Conservation (phyloP, 2,888 invertebrate genomes). For the Phortica magna region DNA sequence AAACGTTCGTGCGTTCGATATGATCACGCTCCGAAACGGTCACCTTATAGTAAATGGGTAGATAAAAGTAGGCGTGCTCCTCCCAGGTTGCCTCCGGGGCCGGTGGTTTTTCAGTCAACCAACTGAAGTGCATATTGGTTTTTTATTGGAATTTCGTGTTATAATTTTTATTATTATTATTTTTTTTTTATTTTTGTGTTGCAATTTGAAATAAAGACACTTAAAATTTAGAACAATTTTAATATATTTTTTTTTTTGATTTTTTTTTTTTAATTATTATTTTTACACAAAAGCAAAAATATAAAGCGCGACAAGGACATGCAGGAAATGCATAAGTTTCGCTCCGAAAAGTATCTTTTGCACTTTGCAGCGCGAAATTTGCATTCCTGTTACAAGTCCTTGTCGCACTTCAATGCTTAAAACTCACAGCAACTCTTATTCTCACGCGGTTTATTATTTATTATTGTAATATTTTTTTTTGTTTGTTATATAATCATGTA, state of each 20-base stretch:
- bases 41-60: constrained; percentile 75
- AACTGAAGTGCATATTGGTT: constrained; percentile 76
- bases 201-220: constrained; percentile 76
- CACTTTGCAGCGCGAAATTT: not conserved
- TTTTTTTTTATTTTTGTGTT: constrained; percentile 40
- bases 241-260: constrained; percentile 41
- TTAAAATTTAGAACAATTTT: constrained; percentile 75
- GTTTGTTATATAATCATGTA: not conserved
- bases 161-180: constrained; percentile 36
- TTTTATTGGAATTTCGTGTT: constrained; percentile 44
- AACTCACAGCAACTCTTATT: constrained; percentile 27
- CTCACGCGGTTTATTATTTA: constrained; percentile 11
- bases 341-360: not conserved
- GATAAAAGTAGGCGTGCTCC: constrained; percentile 77
- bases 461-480: constrained; percentile 10
- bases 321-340: not conserved
- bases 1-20: constrained; percentile 73
- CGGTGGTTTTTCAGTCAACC: constrained; percentile 73
- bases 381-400: no score
- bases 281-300: constrained; percentile 2
- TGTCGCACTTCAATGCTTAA: not conserved
- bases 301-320: constrained; percentile 23
- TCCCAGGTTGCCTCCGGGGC: constrained; percentile 80
- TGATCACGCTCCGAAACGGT: constrained; percentile 79
- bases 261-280: constrained; percentile 46